Base-by-base conservation (phyloP, 2,797 vertebrate genomes). In the Ctenopoma kingsleyae region DNA sequence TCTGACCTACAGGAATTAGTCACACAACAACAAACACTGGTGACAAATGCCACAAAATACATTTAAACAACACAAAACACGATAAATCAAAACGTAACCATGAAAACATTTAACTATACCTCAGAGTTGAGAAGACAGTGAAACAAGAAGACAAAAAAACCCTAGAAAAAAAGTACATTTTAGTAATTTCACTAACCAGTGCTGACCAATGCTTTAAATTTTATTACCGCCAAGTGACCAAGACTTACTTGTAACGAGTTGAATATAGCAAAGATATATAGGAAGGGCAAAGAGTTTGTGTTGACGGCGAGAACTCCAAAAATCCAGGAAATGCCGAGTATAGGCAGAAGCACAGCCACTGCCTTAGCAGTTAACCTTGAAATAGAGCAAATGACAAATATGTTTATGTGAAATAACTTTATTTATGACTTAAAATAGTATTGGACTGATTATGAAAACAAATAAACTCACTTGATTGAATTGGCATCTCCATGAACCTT, bases 111-210 rank as follows among this genome's bases (percentile, higher is more conserved):
- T 38, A 43, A 41, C 0, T 51, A 0, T 94, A 99, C 98, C 98
- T 99, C 98, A 27, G 98, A 99, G 89, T 99, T 99, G 74, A 99
- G 95, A 65, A 99, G 95, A 50, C 98, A 99, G 82, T 99, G 98
- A 68, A 99, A 99, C 49, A 99, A 93, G 92, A 99, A 99, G 91
- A 99, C 97, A 93, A 99, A 99, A 82, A 99, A 97, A 3, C 98
- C 98, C 98, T 99, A 71, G 23, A 68, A 17, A 59, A 74, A 67
- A 66, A 36, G 15, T 8, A n/a, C 40, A 62, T 13, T 46, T 65
- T 23, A 51, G 25, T 10, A 32, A 58, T 57, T 71, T 70, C 22
- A 43, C 36, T 56, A 64, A 61, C 48, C 16, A 23, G 20, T 49
- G 44, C 35, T 53, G 12, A 10, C 38, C 36, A 38, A 3, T 38